These are phyloP conservation scores for Helleia helle DNA, from an alignment of 2,888 invertebrate species.

Conservation along the genomic window DNA sequence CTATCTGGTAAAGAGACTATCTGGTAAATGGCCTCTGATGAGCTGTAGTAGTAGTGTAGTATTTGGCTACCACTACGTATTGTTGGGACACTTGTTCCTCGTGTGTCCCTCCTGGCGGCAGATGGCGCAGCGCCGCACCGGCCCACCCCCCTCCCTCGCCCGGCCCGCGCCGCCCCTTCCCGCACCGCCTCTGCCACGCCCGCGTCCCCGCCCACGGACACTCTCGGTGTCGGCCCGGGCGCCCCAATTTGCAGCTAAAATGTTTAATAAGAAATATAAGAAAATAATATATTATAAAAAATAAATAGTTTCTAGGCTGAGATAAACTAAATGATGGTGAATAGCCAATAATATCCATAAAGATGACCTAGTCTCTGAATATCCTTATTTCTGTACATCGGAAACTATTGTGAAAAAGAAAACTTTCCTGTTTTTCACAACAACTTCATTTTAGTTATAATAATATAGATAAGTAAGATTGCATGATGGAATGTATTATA, in stretches of 20 bases:
- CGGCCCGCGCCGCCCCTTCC: conserved; percentile 24
- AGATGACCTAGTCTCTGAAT: no score
- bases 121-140: conserved; percentile 78
- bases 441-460: not conserved
- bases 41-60: no score
- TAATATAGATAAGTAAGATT: not conserved
- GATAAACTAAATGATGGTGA: no score
- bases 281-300: not conserved
- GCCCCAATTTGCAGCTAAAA: conserved; percentile 4
- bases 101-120: conserved; percentile 84
- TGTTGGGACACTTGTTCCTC: conserved; percentile 69
- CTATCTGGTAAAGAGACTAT: no score
- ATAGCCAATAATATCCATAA: no score
- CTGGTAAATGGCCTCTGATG: no score
- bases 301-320: no score
- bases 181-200: conserved; percentile 26
- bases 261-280: no score
- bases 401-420: no score
- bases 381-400: no score
- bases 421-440: not conserved
- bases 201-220: conserved; percentile 26
- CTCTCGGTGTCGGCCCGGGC: conserved; percentile 1
- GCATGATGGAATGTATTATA: not conserved
- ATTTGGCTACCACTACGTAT: no score
- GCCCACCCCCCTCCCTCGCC: conserved; percentile 24